Conservation (phyloP, 1,140 invertebrate species). For the Zaprionus ghesquierei region DNA sequence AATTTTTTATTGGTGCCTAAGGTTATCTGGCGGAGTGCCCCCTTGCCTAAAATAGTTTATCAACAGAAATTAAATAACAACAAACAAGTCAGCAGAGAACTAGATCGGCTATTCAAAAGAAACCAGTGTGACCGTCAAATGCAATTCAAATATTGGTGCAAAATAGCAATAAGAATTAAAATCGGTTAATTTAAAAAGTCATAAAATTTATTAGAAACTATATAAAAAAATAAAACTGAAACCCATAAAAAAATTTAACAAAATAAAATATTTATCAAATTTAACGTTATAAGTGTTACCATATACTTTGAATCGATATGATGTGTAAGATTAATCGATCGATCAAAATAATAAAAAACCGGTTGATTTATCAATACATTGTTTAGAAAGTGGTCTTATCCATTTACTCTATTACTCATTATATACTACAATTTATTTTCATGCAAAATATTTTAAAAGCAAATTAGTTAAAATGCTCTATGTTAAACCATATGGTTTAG, state of each 20-base stretch:
- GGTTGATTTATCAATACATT: neutral
- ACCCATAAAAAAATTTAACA: neutral
- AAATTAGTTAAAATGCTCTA: neutral
- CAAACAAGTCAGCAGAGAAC: slow-evolving; percentile 30
- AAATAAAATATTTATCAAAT: neutral
- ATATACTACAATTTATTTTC: neutral
- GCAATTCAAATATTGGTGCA: neutral
- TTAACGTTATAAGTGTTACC: neutral
- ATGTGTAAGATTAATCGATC: neutral
- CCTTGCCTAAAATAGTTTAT: slow-evolving; percentile 49
- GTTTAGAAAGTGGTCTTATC: neutral
- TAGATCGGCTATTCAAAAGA: slow-evolving; percentile 16
- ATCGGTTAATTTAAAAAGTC: neutral
- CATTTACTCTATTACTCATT: neutral
- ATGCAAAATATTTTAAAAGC: neutral
- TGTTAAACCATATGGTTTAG: neutral
- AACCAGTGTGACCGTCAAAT: slow-evolving; percentile 3
- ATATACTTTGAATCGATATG: neutral
- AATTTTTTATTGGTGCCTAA: slow-evolving; percentile 47
- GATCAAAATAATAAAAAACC: neutral
- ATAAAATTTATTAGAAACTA: neutral
- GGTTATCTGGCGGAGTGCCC: slow-evolving; percentile 63
- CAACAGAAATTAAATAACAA: slow-evolving; percentile 65
- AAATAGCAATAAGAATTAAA: neutral
- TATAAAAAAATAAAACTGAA: neutral